phyloP scores from a whole-genome alignment of 1,140 invertebrate species.

The Lethocerus indicus region DNA sequence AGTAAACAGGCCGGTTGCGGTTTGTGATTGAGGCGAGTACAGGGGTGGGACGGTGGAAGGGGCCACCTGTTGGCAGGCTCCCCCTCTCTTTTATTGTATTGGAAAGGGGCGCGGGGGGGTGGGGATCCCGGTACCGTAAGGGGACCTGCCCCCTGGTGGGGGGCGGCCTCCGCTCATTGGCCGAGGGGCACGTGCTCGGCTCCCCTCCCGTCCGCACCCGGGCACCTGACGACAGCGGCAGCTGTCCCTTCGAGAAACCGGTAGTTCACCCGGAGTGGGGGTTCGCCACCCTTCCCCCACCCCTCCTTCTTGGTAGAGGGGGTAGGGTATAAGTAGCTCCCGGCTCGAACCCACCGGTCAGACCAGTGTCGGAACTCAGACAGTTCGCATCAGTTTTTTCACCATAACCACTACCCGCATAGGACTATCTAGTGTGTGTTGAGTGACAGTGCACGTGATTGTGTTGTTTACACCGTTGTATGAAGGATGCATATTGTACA shows the following conservation, averaged over 20 bases:
- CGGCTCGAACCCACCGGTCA: constrained; percentile 18
- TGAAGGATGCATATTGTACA: constrained; percentile 15
- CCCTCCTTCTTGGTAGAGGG: constrained; percentile 20
- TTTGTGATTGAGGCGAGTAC: too few relatives aligned
- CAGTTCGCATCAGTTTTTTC: constrained; percentile 16
- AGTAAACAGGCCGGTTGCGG: too few relatives aligned
- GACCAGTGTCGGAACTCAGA: constrained; percentile 24
- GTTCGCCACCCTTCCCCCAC: too few relatives aligned
- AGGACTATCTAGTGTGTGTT: constrained; percentile 8
- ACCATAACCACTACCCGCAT: background rate
- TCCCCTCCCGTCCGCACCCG: too few relatives aligned
- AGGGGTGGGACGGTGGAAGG: too few relatives aligned
- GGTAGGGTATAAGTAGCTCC: constrained; percentile 22
- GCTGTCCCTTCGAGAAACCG: too few relatives aligned
- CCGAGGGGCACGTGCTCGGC: constrained; percentile 24
- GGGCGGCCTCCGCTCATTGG: constrained; percentile 23
- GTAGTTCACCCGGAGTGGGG: constrained; percentile 24
- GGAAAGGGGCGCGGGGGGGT: too few relatives aligned
- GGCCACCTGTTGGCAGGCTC: too few relatives aligned
- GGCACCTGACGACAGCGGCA: too few relatives aligned
- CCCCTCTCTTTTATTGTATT: too few relatives aligned
- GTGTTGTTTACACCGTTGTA: background rate
- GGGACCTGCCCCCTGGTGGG: too few relatives aligned
- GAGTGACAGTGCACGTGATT: constrained; percentile 1
- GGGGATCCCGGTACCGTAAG: too few relatives aligned